Percentiles rank a stretch among this genome's conserved stretches.
Evolutionary conservation across 2,888 invertebrate species (phyloP).

Genomic region (Silvanus unidentatus): DNA sequence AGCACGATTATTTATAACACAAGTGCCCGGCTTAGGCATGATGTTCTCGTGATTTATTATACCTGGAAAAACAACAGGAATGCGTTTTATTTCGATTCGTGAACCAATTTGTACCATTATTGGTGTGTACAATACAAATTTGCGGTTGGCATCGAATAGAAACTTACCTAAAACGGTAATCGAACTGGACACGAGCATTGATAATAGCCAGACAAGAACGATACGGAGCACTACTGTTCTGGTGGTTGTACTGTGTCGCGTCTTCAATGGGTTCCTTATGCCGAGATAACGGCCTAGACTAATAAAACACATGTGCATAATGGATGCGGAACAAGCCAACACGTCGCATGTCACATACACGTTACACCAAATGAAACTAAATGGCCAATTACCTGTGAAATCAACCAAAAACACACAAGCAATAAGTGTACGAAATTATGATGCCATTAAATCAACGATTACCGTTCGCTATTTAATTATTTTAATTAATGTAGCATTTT

Average conservation of each 20-base stretch:
- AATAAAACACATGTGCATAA: conserved; percentile 93
- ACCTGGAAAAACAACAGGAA: conserved; percentile 49
- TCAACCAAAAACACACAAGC: too few species aligned
- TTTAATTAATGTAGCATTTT: too few species aligned
- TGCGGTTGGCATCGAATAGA: too few species aligned
- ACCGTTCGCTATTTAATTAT: too few species aligned
- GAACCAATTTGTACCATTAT: too few species aligned
- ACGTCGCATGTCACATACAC: conserved; percentile 95
- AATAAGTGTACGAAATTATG: background rate
- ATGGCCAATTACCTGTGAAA: conserved; percentile 82
- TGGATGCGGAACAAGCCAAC: conserved; percentile 89
- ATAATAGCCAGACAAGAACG: conserved; percentile 84
- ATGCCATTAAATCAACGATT: background rate
- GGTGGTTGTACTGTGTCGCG: conserved; percentile 77
- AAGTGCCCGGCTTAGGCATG: conserved; percentile 69
- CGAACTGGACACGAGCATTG: conserved; percentile 81
- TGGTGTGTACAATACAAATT: too few species aligned
- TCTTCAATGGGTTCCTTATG: conserved; percentile 82
- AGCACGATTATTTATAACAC: conserved; percentile 77
- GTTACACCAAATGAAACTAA: conserved; percentile 88
- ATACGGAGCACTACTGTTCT: conserved; percentile 81
- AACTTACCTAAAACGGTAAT: conserved; percentile 79
- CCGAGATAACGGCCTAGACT: conserved; percentile 84
- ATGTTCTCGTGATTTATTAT: conserved; percentile 70
- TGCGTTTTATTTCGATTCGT: background rate